Conservation (phyloP, 2,888 invertebrate species). For the Sphinx pinastri region DNA sequence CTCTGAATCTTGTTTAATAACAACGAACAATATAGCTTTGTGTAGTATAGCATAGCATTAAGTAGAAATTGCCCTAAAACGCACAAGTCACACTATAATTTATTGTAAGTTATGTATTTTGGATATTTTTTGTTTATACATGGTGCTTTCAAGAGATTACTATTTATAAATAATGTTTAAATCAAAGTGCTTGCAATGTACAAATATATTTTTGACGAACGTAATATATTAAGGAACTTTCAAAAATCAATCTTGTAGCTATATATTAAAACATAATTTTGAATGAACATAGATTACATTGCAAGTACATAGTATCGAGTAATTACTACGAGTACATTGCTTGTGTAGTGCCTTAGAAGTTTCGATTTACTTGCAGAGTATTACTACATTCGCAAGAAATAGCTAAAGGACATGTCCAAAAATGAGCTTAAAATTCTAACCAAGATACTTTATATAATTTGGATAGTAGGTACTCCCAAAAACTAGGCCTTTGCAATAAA, state of each 20-base stretch:
- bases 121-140: conserved; percentile 39
- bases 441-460: no score
- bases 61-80: conserved; percentile 1
- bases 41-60: conserved; percentile 10
- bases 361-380: no score
- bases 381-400: no score
- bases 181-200: conserved; percentile 13
- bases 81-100: conserved; percentile 17
- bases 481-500: no score
- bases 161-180: conserved; percentile 38
- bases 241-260: not conserved
- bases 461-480: no score
- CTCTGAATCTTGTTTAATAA: not conserved
- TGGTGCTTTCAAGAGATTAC: conserved; percentile 55
- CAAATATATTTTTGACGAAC: not conserved
- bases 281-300: not conserved
- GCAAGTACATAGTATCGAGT: not conserved
- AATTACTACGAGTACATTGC: conserved; percentile 14
- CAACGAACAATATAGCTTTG: not conserved
- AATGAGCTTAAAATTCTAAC: no score
- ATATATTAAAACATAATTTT: not conserved
- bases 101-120: conserved; percentile 32
- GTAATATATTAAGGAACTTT: no score
- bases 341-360: not conserved
- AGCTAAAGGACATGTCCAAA: no score